Percentiles rank a stretch among this genome's conserved stretches.
Conservation (phyloP, 2,888 invertebrate genomes). For the Aethes cnicana region DNA sequence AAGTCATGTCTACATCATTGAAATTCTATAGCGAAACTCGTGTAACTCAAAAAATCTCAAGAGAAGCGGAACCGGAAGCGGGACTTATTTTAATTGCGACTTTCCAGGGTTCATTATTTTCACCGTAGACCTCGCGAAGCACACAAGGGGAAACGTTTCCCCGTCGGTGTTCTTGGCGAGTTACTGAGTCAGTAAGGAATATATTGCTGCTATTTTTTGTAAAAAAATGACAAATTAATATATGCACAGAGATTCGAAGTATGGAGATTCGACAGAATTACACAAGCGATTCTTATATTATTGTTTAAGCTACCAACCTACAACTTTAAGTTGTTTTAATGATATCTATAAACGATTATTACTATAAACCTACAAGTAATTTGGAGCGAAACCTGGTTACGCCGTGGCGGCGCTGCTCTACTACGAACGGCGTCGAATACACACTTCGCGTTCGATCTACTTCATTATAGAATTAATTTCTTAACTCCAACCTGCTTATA, state of each 20-base stretch:
- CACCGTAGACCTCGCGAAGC: too few relatives aligned
- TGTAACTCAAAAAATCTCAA: too few relatives aligned
- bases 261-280: background rate
- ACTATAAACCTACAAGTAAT: constrained; percentile 3
- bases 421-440: background rate
- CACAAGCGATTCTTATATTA: constrained; percentile 4
- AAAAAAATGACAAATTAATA: background rate
- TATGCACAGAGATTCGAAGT: background rate
- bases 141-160: too few relatives aligned
- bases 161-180: too few relatives aligned
- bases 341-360: constrained; percentile 1
- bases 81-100: too few relatives aligned
- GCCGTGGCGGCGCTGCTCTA: too few relatives aligned
- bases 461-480: background rate
- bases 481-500: background rate
- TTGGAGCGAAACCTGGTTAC: background rate
- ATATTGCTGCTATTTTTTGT: too few relatives aligned
- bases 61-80: too few relatives aligned
- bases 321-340: background rate
- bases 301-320: background rate
- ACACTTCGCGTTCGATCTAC: background rate
- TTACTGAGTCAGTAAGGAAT: too few relatives aligned
- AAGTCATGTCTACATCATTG: too few relatives aligned
- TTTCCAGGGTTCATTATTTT: too few relatives aligned
- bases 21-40: too few relatives aligned